phyloP scores from a whole-genome alignment of 2,113 vertebrate genomes.

The Pygoscelis antarcticus region DNA sequence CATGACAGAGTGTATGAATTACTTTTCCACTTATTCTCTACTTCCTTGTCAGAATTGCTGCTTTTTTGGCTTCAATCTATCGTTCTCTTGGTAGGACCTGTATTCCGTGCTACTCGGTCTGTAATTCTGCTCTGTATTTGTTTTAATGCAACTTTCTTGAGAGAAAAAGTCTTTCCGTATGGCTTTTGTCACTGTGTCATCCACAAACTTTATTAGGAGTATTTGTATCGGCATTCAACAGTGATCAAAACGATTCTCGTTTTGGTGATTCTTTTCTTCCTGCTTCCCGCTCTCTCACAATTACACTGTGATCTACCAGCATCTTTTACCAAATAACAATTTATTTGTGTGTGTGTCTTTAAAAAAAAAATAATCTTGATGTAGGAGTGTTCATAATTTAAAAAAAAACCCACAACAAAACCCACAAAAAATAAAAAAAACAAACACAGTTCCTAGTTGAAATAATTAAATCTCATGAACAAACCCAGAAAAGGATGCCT shows the following conservation, averaged over 20 bases:
- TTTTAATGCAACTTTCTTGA: not conserved
- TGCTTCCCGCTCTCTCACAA: not conserved
- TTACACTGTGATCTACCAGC: not conserved
- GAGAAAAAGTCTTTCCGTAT: not conserved
- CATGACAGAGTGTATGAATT: not conserved
- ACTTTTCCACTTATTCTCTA: not conserved
- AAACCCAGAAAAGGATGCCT: not conserved
- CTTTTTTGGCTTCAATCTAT: not conserved
- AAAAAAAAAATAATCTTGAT: too few species aligned
- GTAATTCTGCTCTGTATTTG: not conserved
- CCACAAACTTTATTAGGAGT: not conserved
- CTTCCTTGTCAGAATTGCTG: not conserved
- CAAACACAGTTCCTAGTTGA: not conserved
- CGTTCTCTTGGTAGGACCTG: not conserved
- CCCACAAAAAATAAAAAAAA: not conserved
- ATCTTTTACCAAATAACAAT: not conserved
- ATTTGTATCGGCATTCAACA: not conserved
- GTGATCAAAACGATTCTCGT: fast-evolving
- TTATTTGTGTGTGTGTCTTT: not conserved
- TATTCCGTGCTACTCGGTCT: not conserved
- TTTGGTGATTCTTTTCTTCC: not conserved
- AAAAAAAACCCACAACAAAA: not conserved
- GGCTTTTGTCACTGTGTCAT: not conserved
- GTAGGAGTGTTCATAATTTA: not conserved
- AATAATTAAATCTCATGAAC: not conserved